phyloP scores from a whole-genome alignment of 2,113 vertebrate species.

The Boulengerochromis microlepis region DNA sequence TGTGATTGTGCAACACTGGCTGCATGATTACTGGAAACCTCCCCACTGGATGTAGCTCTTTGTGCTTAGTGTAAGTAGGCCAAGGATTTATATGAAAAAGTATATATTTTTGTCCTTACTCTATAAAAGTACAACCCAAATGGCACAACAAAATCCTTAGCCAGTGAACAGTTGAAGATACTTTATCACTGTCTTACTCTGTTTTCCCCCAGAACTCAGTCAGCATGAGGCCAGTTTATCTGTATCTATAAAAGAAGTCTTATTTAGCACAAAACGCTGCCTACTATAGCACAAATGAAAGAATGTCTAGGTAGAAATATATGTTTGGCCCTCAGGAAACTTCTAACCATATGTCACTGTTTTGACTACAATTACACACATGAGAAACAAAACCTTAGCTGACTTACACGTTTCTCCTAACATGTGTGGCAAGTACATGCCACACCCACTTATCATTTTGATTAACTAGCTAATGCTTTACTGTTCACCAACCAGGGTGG shows the following conservation, averaged over 20 bases:
- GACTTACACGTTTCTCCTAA: not conserved
- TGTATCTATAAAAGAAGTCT: not conserved
- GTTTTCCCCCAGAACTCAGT: not conserved
- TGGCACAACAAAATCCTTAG: not conserved
- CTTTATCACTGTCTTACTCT: not conserved
- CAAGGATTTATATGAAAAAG: not conserved
- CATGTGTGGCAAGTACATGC: not conserved
- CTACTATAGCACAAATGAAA: not conserved
- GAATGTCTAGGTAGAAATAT: not conserved
- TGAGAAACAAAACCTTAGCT: not conserved
- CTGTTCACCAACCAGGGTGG: constrained; percentile 40
- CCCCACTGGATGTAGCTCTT: not conserved
- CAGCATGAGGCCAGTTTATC: not conserved
- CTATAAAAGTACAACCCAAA: not conserved
- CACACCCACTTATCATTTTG: not conserved
- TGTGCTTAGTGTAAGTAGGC: not conserved
- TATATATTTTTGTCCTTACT: not conserved
- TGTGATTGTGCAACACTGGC: not conserved
- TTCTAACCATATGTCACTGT: not conserved
- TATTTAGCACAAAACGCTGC: not conserved
- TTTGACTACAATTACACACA: not conserved
- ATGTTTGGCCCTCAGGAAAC: not conserved
- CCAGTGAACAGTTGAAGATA: not conserved
- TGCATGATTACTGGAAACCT: not conserved
- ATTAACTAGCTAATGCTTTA: not conserved